These are phyloP conservation scores for Amazona finschi DNA, from an alignment of 2,797 vertebrate species.

Conservation along the genomic window DNA sequence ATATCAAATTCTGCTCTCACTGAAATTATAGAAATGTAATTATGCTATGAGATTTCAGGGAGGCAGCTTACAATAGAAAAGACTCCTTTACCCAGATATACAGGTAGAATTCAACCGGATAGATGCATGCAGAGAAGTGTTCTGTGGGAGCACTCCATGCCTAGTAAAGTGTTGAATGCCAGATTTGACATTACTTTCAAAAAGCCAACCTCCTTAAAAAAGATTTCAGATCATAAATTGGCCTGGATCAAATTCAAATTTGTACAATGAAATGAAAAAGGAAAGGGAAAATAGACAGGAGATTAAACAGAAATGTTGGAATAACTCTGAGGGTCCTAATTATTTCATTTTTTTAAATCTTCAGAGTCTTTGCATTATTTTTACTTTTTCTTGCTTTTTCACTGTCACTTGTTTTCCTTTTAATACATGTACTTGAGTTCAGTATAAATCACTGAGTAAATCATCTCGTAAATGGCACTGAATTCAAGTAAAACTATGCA, in stretches of 20 bases:
- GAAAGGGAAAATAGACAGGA: background rate
- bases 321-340: background rate
- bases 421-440: background rate
- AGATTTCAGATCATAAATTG: background rate
- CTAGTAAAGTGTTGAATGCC: background rate
- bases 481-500: background rate
- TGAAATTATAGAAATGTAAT: background rate
- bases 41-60: background rate
- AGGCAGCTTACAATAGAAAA: background rate
- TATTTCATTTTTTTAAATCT: background rate
- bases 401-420: background rate
- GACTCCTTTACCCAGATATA: background rate
- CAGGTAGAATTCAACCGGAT: background rate
- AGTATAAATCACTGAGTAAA: background rate
- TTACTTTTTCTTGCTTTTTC: background rate
- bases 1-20: background rate
- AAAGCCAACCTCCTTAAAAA: background rate
- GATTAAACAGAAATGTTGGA: background rate
- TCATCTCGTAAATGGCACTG: fast-evolving
- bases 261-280: background rate
- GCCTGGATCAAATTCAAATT: background rate
- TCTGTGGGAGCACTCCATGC: background rate
- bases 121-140: background rate
- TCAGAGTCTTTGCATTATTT: background rate
- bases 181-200: background rate